Evolutionary conservation across 2,797 vertebrate genomes (phyloP), one percentile per base, ranked within the genome.

Genomic region (Iguana delicatissima): DNA sequence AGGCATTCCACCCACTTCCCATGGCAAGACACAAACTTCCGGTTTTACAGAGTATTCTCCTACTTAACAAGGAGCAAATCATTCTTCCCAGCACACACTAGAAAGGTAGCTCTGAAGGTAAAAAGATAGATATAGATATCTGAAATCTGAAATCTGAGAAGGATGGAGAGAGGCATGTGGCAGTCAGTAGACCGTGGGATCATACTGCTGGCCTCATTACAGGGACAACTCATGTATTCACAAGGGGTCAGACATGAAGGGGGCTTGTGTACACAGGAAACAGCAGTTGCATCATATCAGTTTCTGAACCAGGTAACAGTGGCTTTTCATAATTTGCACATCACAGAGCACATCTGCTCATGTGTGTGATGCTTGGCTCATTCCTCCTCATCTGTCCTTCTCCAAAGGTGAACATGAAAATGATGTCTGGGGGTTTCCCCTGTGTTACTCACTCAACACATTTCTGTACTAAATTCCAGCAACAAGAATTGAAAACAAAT

Each of bases 1-100:
- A 42, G 12, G 42, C 46, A 89, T 86, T 86, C 79, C 38, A 91
- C 46, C 57, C n/a, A 74, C 85, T 46, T 62, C 84, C 18, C 67
- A 59, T 9, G 7, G 42, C 14, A 24, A 57, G 46, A n/a, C 12
- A 46, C 9, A 18, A 42, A 77, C 52, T 22, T 72, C 38, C 0
- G 20, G 35, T 73, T 81, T 59, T 26, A 46, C 6, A 6, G 24
- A 18, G 4, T 2, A 57, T 4, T 42, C 35, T 55, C 38, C n/a
- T 55, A 55, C 1, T n/a, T 77, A 14, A 24, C 9, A 77, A 76
- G n/a, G 2, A 46, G 35, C 77, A 42, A 46, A 81, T 50, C 64
- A 12, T 14, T 35, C 64, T 62, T 4, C 32, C 52, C 52, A 73
- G 50, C 14, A 85, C 29, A 72, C 32, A 38, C 20, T 8, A 82